Conservation (phyloP, 2,113 vertebrate species). For the Coptodon rendalli region DNA sequence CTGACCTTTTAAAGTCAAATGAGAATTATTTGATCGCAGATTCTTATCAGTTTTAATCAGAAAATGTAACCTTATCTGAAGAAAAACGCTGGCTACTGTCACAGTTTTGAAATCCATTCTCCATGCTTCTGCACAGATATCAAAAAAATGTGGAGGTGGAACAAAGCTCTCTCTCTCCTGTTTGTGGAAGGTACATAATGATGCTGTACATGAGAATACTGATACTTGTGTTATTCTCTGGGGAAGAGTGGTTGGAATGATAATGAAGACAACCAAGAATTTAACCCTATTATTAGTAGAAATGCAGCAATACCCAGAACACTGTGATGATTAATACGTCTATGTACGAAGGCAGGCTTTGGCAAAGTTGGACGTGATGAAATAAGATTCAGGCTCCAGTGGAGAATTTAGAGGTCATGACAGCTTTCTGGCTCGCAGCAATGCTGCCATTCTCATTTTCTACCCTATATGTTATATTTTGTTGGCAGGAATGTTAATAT, state of each 20-base stretch:
- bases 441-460: neutral
- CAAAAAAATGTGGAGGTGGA: conserved; percentile 14
- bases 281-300: neutral
- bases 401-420: neutral
- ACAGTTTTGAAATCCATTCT: conserved; percentile 22
- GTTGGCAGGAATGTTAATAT: neutral
- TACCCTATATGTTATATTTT: neutral
- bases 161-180: neutral
- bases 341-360: neutral
- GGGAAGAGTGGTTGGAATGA: neutral
- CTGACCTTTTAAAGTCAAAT: conserved; percentile 18
- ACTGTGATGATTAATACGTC: neutral
- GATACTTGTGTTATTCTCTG: neutral
- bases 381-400: neutral
- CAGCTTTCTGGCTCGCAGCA: neutral
- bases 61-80: conserved; percentile 12
- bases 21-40: neutral
- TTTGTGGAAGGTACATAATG: conserved; percentile 1
- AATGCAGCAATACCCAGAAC: neutral
- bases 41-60: conserved; percentile 4
- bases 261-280: neutral
- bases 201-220: neutral
- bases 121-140: neutral
- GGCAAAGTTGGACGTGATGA: neutral
- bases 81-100: neutral